Base-by-base conservation (phyloP, 2,113 vertebrate genomes). In the Gymnocephalus cernua region DNA sequence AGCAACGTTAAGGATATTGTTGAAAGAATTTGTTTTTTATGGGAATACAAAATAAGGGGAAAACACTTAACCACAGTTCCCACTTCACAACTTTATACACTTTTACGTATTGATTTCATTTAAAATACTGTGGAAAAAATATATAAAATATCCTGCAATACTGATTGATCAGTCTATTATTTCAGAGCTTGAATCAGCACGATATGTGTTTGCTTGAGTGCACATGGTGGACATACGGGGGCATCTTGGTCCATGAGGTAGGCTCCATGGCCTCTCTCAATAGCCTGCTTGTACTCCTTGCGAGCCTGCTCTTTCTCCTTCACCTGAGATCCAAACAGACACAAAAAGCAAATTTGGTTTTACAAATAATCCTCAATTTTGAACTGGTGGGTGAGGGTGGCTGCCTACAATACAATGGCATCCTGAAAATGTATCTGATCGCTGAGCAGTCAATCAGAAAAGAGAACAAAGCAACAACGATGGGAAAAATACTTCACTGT, bases 221-320 rank as follows among this genome's bases (percentile, higher is more conserved):
- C 11, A 15, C 18, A 66, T 2, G 21, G 7, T 1, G 21, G 23
- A 81, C 84, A 0, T 95, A 97, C 97, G 0, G 94, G 95, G 10
- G 94, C 91, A 21, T 97, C 96, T 91, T 98, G 97, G 89, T 97
- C 96, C 97, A 97, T 96, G 32, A 98, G 90, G 78, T 97, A 97
- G 4, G 97, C 96, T 15, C 97, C 97, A 4, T 97, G 94, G 11
- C 97, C 96, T 71, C 88, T 89, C 59, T 89, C 91, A 45, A 98
- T 48, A 0, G 97, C 97, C 78, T 94, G 89, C 51, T 65, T 90
- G 89, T 98, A 98, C 67, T 97, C 94, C 48, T 32, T 92, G 27
- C 93, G 95, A 50, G 96, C 97, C 57, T 88, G 53, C 78, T 96
- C 94, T 64, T 98, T 97, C 86, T 97, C 97, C 85, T 97, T 97